Percentiles rank a stretch among this genome's conserved stretches.
Evolutionary conservation across 2,888 invertebrate species (phyloP).

Genomic region (Smittia aterrima): DNA sequence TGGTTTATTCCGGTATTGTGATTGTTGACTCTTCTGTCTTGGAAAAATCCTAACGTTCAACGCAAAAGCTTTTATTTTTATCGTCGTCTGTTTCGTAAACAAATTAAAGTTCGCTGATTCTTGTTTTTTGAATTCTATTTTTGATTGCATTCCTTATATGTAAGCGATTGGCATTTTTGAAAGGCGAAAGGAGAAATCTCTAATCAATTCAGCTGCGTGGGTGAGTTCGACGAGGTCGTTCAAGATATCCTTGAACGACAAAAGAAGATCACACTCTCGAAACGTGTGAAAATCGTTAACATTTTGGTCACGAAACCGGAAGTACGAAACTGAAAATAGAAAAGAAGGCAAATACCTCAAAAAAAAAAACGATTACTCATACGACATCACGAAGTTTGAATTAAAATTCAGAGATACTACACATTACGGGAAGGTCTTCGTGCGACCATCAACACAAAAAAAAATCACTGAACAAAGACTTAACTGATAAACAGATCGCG

Average conservation of each 20-base stretch:
- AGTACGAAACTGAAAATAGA: constrained; percentile 1
- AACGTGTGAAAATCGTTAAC: neutral
- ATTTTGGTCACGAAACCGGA: neutral
- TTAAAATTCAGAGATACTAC: constrained; percentile 9
- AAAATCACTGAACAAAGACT: neutral
- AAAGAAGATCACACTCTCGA: neutral
- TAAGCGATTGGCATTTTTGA: too few relatives aligned
- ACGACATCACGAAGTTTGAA: neutral
- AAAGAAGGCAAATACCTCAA: constrained; percentile 7
- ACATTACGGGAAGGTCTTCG: neutral
- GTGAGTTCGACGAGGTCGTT: too few relatives aligned
- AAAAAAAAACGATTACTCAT: neutral
- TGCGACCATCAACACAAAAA: neutral
- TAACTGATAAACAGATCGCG: neutral
- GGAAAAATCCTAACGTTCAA: too few relatives aligned
- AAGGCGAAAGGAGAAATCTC: too few relatives aligned
- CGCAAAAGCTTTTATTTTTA: too few relatives aligned
- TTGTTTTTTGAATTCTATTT: too few relatives aligned
- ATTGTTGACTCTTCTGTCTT: too few relatives aligned
- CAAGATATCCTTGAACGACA: neutral
- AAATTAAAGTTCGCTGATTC: too few relatives aligned
- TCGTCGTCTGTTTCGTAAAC: too few relatives aligned
- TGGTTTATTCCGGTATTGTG: too few relatives aligned
- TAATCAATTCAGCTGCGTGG: too few relatives aligned
- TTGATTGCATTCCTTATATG: too few relatives aligned